Conservation (phyloP, 1,140 invertebrate genomes). For the Neocloeon triangulifer region DNA sequence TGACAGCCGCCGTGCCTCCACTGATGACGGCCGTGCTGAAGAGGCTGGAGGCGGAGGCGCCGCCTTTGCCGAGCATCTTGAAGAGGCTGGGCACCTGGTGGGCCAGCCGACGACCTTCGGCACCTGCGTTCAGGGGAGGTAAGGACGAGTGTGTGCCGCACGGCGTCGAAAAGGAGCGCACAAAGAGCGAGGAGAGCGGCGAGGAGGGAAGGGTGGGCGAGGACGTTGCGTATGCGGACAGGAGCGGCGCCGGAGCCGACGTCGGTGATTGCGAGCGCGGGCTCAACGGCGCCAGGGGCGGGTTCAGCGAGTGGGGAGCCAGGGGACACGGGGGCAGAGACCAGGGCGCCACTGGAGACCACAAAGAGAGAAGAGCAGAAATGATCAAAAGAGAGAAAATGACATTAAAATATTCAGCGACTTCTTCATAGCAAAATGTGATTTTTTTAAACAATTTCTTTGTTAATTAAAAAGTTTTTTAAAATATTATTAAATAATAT, state of each 20-base stretch:
- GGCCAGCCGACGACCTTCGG: constrained; percentile 6
- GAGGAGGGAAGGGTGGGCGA: constrained; percentile 7
- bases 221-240: constrained; percentile 3
- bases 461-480: background rate
- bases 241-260: constrained; percentile 6
- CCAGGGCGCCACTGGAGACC: too few relatives aligned
- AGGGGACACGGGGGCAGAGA: too few relatives aligned
- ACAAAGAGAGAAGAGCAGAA: too few relatives aligned
- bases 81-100: constrained; percentile 46
- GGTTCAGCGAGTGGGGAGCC: constrained; percentile 1
- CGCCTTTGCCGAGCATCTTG: constrained; percentile 53
- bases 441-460: too few relatives aligned
- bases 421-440: too few relatives aligned
- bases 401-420: too few relatives aligned
- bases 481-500: too few relatives aligned
- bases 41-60: constrained; percentile 47
- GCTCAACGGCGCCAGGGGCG: background rate
- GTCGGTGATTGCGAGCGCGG: background rate
- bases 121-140: constrained; percentile 14
- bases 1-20: constrained; percentile 72
- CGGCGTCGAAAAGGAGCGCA: background rate
- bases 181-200: constrained; percentile 1
- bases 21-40: constrained; percentile 88
- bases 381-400: too few relatives aligned
- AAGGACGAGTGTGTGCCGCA: constrained; percentile 13